Base-by-base conservation (phyloP, 2,888 invertebrate species). In the Athalia circularis region DNA sequence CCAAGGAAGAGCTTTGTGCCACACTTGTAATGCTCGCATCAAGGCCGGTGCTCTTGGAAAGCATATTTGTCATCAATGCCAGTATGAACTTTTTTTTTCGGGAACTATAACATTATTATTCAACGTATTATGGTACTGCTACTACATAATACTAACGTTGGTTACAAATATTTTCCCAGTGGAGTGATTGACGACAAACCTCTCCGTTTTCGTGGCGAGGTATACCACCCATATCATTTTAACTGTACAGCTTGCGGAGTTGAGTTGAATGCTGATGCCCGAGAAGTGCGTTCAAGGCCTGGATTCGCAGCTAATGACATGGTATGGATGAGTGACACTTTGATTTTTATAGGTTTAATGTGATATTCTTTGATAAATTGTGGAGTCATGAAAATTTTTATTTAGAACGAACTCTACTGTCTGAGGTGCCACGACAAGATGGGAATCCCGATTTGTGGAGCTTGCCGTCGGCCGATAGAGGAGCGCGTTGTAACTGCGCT, bases 361-460 rank as follows among this genome's bases (percentile, higher is more conserved):
- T 8, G 47, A 9, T 15, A 6, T 61, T 50, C 50, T 72, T 13
- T 59, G 13, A 62, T 62, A 15, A 9, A 6, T 15, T 3, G 7
- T 0, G 29, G 29, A n/a, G 45, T 43, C 11, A 45, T 54, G n/a
- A n/a, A 65, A 61, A n/a, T 54, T 57, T 48, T 61, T 81, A 91
- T 91, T 9, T 87, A 95, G 96, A 97, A 97, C 89, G 99, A 99
- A 87, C 92, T 99, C 77, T 99, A 99, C 91, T 99, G 99, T 89
- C 93, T 99, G 83, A 94, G 99, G 77, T 99, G 99, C 89, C 99
- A 99, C 89, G 99, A 99, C 91, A 99, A 99, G 92, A 99, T 99
- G 99, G 99, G 99, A 48, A 98, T 99, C 82, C 99, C 99, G n/a
- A 99, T 99, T 85, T 99, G 99, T 91, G 99, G 99, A 50, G 99